These are phyloP conservation scores for Idaea straminata DNA, from an alignment of 2,888 invertebrate species.

Conservation along the genomic window DNA sequence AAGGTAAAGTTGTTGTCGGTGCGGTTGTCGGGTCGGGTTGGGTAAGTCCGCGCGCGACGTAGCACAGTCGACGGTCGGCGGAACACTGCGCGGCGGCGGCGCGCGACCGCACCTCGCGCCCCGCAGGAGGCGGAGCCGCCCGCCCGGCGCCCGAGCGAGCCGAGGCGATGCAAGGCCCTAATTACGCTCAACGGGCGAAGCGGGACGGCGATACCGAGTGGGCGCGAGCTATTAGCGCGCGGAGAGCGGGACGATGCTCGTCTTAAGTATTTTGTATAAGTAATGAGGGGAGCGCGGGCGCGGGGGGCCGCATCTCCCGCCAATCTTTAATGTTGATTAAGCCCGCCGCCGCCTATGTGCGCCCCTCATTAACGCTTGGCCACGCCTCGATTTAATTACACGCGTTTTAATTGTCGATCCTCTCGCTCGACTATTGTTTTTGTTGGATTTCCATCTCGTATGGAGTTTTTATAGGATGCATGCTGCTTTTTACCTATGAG, in stretches of 20 bases:
- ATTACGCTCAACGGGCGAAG: conserved; percentile 75
- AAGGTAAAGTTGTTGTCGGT: conserved; percentile 67
- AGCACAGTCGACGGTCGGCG: conserved; percentile 74
- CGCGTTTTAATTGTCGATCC: conserved; percentile 62
- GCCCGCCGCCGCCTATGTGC: conserved; percentile 75
- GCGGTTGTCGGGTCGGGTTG: conserved; percentile 60
- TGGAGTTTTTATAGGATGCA: neutral
- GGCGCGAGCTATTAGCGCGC: conserved; percentile 84
- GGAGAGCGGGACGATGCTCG: conserved; percentile 82
- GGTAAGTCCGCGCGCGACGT: conserved; percentile 65
- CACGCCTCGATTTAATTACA: conserved; percentile 78
- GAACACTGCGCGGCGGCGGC: conserved; percentile 73
- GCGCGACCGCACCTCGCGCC: conserved; percentile 50
- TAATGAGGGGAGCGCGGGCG: conserved; percentile 78
- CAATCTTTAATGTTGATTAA: conserved; percentile 80
- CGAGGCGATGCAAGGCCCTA: conserved; percentile 77
- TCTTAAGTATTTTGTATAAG: conserved; percentile 82
- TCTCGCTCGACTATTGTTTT: conserved; percentile 50
- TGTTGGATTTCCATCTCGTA: conserved; percentile 38
- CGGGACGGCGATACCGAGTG: conserved; percentile 77
- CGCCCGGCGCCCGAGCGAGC: conserved; percentile 57
- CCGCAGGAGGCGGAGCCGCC: conserved; percentile 47
- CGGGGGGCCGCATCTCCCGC: conserved; percentile 77
- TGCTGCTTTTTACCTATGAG: neutral
- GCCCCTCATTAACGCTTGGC: conserved; percentile 76